Base-by-base conservation (phyloP, 2,113 vertebrate genomes). In the Gasterosteus nipponicus region DNA sequence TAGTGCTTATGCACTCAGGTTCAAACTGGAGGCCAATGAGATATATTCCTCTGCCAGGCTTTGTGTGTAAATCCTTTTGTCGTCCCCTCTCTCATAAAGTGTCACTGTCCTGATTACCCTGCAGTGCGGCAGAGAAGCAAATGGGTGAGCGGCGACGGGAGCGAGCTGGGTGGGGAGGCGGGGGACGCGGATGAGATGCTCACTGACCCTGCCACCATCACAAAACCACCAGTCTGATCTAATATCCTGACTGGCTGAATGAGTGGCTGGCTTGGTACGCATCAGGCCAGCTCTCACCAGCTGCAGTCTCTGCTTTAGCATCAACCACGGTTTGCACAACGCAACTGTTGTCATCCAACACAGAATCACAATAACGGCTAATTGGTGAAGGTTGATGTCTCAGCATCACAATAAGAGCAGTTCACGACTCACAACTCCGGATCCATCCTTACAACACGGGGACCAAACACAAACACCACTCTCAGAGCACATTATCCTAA, bases 131-230 rank as follows among this genome's bases (percentile, higher is more conserved):
- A 81, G 75, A 78, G 73, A 87, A 86, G 83, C 83, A 89, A 90
- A 79, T 86, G 85, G 76, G 80, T 79, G 90, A 78, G 88, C 74
- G 59, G 84, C 74, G 49, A 59, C 42, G 78, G 82, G 79, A 78
- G 81, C 71, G 78, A 82, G 81, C 31, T 29, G 65, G 73, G 76
- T 29, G 54, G 29, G 65, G 19, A 39, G 57, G 53, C 38, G 65
- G 70, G 53, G 53, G 41, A 77, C 58, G 83, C 14, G 85, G 87
- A 87, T 83, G 80, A 89, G 87, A 92, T 91, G 92, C 89, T 93
- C 92, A 92, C 74, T 93, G 93, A 93, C 92, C 92, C 89, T 86
- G 88, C 87, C 83, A 89, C 81, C 83, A 89, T 91, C 89, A 84
- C 86, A 89, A 56, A 93, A 92, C 82, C 90, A 85, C 84, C 83